Base-by-base conservation (phyloP, 2,113 vertebrate species). In the Pogonocichla stellata region DNA sequence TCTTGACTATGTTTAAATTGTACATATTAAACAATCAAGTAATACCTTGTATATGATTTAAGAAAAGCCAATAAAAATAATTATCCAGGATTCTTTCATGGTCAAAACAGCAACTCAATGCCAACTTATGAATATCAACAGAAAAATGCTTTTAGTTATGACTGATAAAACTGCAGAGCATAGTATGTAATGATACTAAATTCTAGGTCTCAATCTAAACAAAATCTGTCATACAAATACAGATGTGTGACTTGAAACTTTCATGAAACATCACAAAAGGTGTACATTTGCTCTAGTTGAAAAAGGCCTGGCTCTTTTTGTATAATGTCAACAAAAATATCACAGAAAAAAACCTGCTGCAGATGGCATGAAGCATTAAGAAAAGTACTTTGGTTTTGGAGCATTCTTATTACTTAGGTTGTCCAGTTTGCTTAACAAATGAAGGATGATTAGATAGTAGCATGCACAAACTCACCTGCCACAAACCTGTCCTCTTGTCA, bases 401-500 rank as follows among this genome's bases (percentile, higher is more conserved):
- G 54, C 40, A 78, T 42, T 26, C 28, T 69, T 80, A 43, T 89
- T 74, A 73, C 19, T 93, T 29, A 22, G 25, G 38, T 70, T 80
- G 38, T 40, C 34, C 20, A 50, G 36, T 51, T 92, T 53, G 33
- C 53, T 89, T 69, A 90, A 33, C 24, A 42, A 79, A 58, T 45
- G 38, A 42, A 88, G 80, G 91, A 74, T 15, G 45, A 42, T 80
- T 33, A 83, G 43, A 51, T 15, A 69, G 86, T 80, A 95, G 71
- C 57, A 85, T 71, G 67, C 54, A 96, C 18, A 54, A 88, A 94
- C 64, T 96, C 90, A 96, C 92, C 94, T 96, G 90, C 64, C 87
- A 73, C 84, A 95, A 83, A n/a, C 56, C 90, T 50, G 50, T 74
- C 83, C 69, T 75, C 87, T 56, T 60, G 40, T 87, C 36, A 91